A percentile compares a stretch with the other conserved stretches of the same genome.
These are phyloP conservation scores for Pteronotus mesoamericanus DNA, from an alignment of 2,797 vertebrate species.

Conservation along the genomic window DNA sequence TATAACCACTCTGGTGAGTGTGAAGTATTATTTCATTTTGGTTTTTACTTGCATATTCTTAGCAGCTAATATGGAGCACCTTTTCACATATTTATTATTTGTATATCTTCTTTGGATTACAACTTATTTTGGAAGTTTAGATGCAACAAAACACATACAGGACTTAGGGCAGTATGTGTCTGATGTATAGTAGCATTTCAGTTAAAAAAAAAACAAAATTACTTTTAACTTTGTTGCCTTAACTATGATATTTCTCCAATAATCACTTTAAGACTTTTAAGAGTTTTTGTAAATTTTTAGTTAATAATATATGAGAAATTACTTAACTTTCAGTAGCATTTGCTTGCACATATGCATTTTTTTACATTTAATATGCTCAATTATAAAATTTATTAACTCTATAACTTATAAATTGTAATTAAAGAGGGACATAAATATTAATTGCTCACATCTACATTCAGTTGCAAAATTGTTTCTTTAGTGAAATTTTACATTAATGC, in stretches of 20 bases:
- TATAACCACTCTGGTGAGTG: neutral
- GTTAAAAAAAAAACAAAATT: neutral
- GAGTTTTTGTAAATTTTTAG: neutral
- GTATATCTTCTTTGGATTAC: neutral
- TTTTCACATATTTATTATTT: neutral
- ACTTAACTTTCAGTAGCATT: neutral
- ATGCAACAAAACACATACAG: neutral
- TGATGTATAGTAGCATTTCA: neutral
- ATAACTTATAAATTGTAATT: neutral
- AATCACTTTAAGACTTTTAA: neutral
- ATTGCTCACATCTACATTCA: neutral
- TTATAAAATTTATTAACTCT: constrained; percentile 25
- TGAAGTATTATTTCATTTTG: neutral
- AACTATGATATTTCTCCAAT: neutral
- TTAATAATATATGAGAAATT: neutral
- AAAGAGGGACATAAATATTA: neutral
- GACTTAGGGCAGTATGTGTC: accelerated
- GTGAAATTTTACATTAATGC: neutral
- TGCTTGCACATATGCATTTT: neutral
- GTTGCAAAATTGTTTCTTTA: neutral
- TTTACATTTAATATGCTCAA: neutral
- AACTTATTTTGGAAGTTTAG: neutral
- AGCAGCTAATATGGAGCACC: neutral
- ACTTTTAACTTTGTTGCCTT: neutral
- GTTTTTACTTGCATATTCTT: neutral